These are phyloP conservation scores for Blastobasis lacticolella DNA, from an alignment of 2,888 invertebrate genomes.

Conservation along the genomic window DNA sequence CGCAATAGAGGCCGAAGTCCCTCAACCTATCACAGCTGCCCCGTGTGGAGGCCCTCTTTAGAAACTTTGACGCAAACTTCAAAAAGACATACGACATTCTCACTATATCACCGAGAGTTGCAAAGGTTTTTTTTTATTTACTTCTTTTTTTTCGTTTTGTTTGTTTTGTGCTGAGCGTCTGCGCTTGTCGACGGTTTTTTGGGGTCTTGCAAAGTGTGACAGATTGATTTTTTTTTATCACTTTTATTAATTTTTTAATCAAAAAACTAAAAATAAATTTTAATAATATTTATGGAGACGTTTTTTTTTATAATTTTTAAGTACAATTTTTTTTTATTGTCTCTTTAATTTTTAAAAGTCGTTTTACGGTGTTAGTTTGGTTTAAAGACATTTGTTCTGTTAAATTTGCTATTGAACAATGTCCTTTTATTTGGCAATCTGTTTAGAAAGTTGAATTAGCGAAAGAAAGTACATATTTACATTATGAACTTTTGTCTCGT, in stretches of 20 bases:
- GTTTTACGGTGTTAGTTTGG: too few species aligned
- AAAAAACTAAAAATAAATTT: too few species aligned
- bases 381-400: too few species aligned
- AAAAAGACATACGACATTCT: constrained; percentile 58
- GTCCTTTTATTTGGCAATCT: too few species aligned
- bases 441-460: too few species aligned
- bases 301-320: too few species aligned
- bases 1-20: constrained; percentile 61
- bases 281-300: too few species aligned
- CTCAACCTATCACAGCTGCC: constrained; percentile 67
- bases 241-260: background rate
- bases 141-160: constrained; percentile 8
- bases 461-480: too few species aligned
- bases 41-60: constrained; percentile 58
- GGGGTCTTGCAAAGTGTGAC: constrained; percentile 6
- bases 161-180: constrained; percentile 7
- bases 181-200: constrained; percentile 8
- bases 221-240: background rate
- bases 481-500: too few species aligned
- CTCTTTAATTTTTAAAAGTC: too few species aligned
- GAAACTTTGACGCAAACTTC: constrained; percentile 57
- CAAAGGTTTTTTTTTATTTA: constrained; percentile 44
- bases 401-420: too few species aligned
- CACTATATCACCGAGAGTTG: constrained; percentile 54
- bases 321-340: too few species aligned